Evolutionary conservation across 92 coral and sea anemone genomes (phyloP), one percentile per base, ranked within the genome.

Genomic region (Epizoanthus rinbou): DNA sequence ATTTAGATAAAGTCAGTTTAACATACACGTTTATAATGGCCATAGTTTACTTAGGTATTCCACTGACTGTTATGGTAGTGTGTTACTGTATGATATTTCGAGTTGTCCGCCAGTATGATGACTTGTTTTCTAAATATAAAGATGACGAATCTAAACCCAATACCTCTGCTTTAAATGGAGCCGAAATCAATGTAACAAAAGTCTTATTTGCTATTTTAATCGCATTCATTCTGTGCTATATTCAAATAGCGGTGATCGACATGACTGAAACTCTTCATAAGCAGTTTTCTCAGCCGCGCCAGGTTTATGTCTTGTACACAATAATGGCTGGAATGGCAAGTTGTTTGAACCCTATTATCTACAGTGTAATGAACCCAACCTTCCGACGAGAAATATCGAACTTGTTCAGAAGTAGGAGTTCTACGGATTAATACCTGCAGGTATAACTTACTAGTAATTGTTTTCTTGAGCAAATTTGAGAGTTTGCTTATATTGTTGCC

Each of bases 241-340:
- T 59, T 6, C 82, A 78, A 11, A 62, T 78, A 35, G 82, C 82
- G 6, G 71, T 78, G 15, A 78, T 78, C 37, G 82, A 78, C 22
- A 60, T 78, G 82, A 63, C 62, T 22, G 82, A 78, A 25, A 21
- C 71, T 1, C 22, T 78, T 14, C 70, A 78, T 41, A 60, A 41
- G 52, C 82, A 78, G 59, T 78, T 78, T 10, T 78, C 82, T 5
- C 82, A 78, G 64, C 82, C 82, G 22, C 23, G 82, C 7, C 82
- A 78, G 18, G 52, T 78, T 60, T 78, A 78, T 78, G 50, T 78
- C 25, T 43, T 60, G 23, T 78, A 78, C 70, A 78, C 82, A 15
- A 39, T 43, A 3, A 41, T 78, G 71, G 70, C 56, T 3, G 82
- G 82, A 13, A 8, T 59, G 71, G 82, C 82, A 1, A 78, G 82